Evolutionary conservation across 2,888 invertebrate genomes (phyloP).

Genomic region (Drosophila prolongata): DNA sequence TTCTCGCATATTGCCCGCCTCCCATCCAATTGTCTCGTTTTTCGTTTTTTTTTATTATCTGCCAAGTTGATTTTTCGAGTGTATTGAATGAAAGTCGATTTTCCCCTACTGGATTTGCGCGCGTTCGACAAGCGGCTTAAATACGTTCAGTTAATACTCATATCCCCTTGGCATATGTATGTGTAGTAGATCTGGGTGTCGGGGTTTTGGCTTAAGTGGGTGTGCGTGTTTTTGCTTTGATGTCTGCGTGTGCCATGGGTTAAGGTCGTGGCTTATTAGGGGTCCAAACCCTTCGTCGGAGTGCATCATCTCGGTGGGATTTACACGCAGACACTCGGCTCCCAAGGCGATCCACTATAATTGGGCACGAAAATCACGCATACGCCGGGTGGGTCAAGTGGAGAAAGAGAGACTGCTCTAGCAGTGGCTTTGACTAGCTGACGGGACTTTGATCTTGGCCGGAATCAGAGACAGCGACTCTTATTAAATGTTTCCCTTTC

Average conservation of each 20-base stretch:
- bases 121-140: constrained; percentile 60
- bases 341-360: constrained; percentile 1
- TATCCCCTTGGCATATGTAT: constrained; percentile 29
- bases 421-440: constrained; percentile 15
- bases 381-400: constrained; percentile 4
- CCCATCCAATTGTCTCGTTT: constrained; percentile 6
- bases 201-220: constrained; percentile 1
- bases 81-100: constrained; percentile 72
- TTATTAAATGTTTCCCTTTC: constrained; percentile 64
- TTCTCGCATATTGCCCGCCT: constrained; percentile 9
- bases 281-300: constrained; percentile 51
- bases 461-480: constrained; percentile 31
- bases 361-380: constrained; percentile 2
- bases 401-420: background rate
- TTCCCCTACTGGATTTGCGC: constrained; percentile 55
- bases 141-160: constrained; percentile 53
- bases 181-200: background rate
- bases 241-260: constrained; percentile 3
- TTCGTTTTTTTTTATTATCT: constrained; percentile 6
- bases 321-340: constrained; percentile 31
- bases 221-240: constrained; percentile 24
- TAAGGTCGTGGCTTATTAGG: constrained; percentile 45
- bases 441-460: constrained; percentile 57
- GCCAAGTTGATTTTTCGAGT: constrained; percentile 44
- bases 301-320: constrained; percentile 41